Conservation (phyloP, 2,888 invertebrate genomes). For the Troides oblongomaculatus region DNA sequence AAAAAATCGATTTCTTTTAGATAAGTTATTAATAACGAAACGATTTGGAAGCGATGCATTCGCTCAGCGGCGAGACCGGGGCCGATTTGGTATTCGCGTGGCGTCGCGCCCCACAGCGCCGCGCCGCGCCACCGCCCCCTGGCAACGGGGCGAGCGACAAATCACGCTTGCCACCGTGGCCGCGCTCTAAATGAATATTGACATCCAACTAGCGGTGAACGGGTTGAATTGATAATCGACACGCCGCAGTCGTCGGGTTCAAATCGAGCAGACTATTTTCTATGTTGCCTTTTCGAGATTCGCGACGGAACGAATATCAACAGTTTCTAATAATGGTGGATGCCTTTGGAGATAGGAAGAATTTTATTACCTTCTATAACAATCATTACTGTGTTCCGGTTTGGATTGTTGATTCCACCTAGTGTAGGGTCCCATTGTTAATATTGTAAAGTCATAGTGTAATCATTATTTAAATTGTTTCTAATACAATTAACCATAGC, state of each 20-base stretch:
- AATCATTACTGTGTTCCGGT: no score
- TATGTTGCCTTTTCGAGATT: background rate
- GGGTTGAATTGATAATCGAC: conserved; percentile 72
- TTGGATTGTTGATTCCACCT: no score
- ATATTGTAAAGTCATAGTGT: no score
- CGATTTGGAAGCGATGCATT: conserved; percentile 49
- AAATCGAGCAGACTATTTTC: conserved; percentile 26
- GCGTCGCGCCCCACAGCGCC: conserved; percentile 23
- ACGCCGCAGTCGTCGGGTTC: conserved; percentile 35
- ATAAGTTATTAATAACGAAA: conserved; percentile 54
- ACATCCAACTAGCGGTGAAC: conserved; percentile 66
- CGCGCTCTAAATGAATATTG: conserved; percentile 75
- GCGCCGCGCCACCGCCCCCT: conserved; percentile 48
- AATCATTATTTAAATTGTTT: no score
- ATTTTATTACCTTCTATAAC: background rate
- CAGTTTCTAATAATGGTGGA: background rate
- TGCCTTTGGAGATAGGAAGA: background rate
- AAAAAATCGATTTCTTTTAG: background rate
- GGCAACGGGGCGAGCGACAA: conserved; percentile 52
- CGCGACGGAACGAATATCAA: background rate
- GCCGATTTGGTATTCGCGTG: conserved; percentile 53
- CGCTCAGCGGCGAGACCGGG: conserved; percentile 47
- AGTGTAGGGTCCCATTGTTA: no score
- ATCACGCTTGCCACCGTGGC: conserved; percentile 62
- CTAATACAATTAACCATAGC: no score